Conservation (phyloP, 2,113 vertebrate genomes). For the Salvelinus sp. region DNA sequence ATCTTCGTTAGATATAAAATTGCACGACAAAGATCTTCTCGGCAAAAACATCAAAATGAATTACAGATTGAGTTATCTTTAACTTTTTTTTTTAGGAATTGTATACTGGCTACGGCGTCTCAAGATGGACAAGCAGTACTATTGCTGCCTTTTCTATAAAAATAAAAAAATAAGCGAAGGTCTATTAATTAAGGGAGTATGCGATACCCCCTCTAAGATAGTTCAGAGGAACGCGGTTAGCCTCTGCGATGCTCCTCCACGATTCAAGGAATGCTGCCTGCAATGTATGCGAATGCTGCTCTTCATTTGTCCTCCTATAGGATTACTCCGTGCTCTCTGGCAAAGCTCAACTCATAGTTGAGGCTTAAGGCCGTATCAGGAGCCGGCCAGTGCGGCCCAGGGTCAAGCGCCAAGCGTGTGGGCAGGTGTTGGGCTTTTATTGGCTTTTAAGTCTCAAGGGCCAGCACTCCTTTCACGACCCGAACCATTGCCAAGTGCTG, state of each 20-base stretch:
- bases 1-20: no score
- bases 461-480: slow-evolving; percentile 48
- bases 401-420: slow-evolving; percentile 53
- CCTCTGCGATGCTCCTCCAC: slow-evolving; percentile 31
- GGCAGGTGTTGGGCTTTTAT: slow-evolving; percentile 57
- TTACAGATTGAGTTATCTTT: no score
- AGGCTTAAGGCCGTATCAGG: slow-evolving; percentile 51
- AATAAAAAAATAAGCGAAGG: no score
- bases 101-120: no score
- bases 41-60: no score
- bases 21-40: no score
- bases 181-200: no score
- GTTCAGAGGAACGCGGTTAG: neutral
- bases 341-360: slow-evolving; percentile 44
- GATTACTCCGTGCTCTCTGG: slow-evolving; percentile 56
- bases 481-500: slow-evolving; percentile 44
- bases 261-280: slow-evolving; percentile 29
- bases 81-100: no score
- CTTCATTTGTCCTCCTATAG: slow-evolving; percentile 60
- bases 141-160: no score
- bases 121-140: no score
- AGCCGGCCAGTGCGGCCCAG: slow-evolving; percentile 45
- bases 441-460: slow-evolving; percentile 49
- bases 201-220: no score
- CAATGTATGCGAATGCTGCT: slow-evolving; percentile 43